Evolutionary conservation across 2,113 vertebrate genomes (phyloP).

Genomic region (Gnathonemus longibarbis): DNA sequence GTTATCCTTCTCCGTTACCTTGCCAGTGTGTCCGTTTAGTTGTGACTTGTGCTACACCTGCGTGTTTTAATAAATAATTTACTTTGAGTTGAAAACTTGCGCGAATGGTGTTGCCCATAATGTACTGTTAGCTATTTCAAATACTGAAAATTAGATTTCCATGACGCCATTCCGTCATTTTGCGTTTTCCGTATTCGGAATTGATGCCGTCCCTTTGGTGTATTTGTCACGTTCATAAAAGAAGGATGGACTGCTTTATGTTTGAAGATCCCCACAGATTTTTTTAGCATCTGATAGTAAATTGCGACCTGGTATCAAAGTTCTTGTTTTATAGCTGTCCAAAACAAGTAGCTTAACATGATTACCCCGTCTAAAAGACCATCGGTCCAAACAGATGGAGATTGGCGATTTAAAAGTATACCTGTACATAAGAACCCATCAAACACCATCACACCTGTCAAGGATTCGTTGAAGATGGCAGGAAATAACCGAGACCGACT

Average conservation of each 20-base stretch:
- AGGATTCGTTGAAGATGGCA: conserved; percentile 25
- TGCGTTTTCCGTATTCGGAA: not conserved
- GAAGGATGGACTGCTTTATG: not conserved
- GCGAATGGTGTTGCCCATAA: not conserved
- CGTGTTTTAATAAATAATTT: not conserved
- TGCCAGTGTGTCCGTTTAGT: not conserved
- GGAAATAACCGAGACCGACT: not conserved
- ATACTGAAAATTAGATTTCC: not conserved
- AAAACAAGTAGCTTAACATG: not conserved
- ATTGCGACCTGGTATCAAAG: not conserved
- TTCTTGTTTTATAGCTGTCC: not conserved
- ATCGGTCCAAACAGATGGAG: not conserved
- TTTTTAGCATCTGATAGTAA: not conserved
- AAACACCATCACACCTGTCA: conserved; percentile 38
- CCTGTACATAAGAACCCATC: conserved; percentile 21
- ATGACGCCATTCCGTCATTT: not conserved
- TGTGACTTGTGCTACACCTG: not conserved
- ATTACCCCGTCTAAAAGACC: not conserved
- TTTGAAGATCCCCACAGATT: not conserved
- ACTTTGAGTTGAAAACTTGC: not conserved
- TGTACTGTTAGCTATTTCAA: not conserved
- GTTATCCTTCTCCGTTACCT: not conserved
- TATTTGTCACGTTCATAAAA: not conserved
- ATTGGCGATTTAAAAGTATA: not conserved
- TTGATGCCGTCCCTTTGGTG: not conserved